A percentile compares a stretch with the other conserved stretches of the same genome.
These are phyloP conservation scores for Callyntrura guangdongensis DNA, from an alignment of 2,888 invertebrate species.

Conservation along the genomic window DNA sequence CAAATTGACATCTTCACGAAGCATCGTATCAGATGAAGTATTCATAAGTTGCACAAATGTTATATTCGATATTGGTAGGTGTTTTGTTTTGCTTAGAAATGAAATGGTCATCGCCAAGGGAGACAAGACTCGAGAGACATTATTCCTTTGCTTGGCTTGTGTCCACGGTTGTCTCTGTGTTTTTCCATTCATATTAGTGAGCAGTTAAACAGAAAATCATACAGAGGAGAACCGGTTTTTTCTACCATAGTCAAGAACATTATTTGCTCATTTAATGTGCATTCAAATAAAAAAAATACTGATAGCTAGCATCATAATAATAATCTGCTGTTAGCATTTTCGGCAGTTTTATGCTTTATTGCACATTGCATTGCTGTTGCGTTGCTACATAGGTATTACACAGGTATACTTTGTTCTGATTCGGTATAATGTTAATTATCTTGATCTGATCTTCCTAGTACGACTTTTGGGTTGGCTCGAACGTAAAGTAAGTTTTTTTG, in stretches of 20 bases:
- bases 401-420: neutral
- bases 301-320: neutral
- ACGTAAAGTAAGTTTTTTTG: no score
- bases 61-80: no score
- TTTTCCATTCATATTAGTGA: neutral
- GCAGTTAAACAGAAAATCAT: neutral
- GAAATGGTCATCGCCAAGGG: no score
- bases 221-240: constrained; percentile 27
- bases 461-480: no score
- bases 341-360: neutral
- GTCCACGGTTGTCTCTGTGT: neutral
- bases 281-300: constrained; percentile 12
- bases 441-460: no score
- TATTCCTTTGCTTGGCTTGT: neutral
- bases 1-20: constrained; percentile 2
- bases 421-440: neutral
- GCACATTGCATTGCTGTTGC: neutral
- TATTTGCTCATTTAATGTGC: constrained; percentile 14
- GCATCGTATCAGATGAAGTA: neutral
- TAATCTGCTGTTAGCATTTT: neutral
- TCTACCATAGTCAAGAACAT: neutral
- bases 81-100: no score
- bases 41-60: neutral
- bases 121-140: neutral
- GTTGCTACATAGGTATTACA: no score